Conservation (phyloP, 2,797 vertebrate genomes). For the Spheniscus humboldti region DNA sequence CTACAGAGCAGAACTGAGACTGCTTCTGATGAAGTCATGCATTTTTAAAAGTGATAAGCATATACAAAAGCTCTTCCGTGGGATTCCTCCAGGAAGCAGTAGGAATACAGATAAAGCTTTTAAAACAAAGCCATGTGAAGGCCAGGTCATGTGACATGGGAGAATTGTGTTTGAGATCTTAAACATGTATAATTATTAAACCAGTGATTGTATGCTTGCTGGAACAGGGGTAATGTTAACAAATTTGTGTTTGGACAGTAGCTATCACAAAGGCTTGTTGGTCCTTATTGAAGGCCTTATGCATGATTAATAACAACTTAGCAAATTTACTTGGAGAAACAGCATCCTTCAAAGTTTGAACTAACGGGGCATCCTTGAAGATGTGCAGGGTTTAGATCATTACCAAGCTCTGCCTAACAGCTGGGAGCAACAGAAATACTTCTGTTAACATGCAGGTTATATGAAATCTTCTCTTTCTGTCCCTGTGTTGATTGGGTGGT, state of each 20-base stretch:
- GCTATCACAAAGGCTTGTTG: background rate
- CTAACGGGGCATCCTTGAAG: background rate
- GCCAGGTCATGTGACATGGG: background rate
- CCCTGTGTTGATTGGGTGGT: background rate
- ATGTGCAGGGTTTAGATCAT: background rate
- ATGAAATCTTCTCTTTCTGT: background rate
- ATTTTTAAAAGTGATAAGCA: background rate
- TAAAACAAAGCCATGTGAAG: background rate
- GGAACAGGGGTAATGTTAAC: background rate
- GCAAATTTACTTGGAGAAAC: background rate
- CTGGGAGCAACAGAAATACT: background rate
- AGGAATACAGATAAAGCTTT: background rate
- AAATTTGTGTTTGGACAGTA: background rate
- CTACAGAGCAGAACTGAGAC: background rate
- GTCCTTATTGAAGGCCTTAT: background rate
- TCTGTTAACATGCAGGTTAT: background rate
- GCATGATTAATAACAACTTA: background rate
- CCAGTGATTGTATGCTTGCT: background rate
- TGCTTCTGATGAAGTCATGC: background rate
- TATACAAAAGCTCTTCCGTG: background rate
- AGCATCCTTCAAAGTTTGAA: background rate
- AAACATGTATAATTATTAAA: background rate
- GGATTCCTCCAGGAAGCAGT: background rate
- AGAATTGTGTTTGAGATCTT: background rate
- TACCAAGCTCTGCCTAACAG: background rate